These are phyloP conservation scores for Idaea aversata DNA, from an alignment of 2,888 invertebrate species.

Conservation along the genomic window DNA sequence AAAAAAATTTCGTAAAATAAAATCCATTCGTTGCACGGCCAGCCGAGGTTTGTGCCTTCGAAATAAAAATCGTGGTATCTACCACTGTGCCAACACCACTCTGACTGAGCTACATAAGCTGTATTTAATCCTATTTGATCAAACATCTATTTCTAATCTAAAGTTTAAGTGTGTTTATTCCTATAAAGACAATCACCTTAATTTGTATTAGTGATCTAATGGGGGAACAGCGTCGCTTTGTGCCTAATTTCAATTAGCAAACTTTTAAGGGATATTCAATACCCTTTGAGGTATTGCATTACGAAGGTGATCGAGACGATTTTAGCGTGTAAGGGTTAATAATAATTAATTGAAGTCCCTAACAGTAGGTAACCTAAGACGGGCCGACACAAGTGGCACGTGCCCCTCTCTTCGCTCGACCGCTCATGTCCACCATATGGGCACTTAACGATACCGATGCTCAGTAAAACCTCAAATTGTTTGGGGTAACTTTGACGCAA, in stretches of 20 bases:
- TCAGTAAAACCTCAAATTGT: slow-evolving; percentile 35
- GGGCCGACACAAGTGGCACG: slow-evolving; percentile 44
- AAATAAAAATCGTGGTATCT: too few species aligned
- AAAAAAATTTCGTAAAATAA: too few species aligned
- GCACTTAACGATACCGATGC: slow-evolving; percentile 35
- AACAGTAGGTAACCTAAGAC: slow-evolving; percentile 46
- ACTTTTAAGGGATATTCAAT: slow-evolving; percentile 43
- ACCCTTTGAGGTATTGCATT: slow-evolving; percentile 44
- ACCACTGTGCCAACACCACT: too few species aligned
- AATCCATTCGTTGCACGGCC: too few species aligned
- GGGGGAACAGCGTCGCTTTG: background rate
- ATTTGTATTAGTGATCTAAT: background rate
- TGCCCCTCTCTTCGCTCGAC: slow-evolving; percentile 42
- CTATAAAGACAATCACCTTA: too few species aligned
- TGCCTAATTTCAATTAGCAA: slow-evolving; percentile 24
- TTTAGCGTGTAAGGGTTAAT: slow-evolving; percentile 51
- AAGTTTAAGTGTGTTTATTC: too few species aligned
- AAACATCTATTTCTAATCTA: too few species aligned
- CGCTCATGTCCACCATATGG: slow-evolving; percentile 62
- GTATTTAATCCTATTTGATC: too few species aligned
- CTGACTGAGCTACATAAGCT: too few species aligned
- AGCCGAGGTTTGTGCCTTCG: too few species aligned
- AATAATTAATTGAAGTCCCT: slow-evolving; percentile 73
- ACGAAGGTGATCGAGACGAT: slow-evolving; percentile 41
- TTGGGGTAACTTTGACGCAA: slow-evolving; percentile 16